Percentiles rank a stretch among this genome's conserved stretches.
These are phyloP conservation scores for Hydra vulgaris DNA, from an alignment of 30 jellyfish, hydroid and myxozoan species.

Conservation along the genomic window DNA sequence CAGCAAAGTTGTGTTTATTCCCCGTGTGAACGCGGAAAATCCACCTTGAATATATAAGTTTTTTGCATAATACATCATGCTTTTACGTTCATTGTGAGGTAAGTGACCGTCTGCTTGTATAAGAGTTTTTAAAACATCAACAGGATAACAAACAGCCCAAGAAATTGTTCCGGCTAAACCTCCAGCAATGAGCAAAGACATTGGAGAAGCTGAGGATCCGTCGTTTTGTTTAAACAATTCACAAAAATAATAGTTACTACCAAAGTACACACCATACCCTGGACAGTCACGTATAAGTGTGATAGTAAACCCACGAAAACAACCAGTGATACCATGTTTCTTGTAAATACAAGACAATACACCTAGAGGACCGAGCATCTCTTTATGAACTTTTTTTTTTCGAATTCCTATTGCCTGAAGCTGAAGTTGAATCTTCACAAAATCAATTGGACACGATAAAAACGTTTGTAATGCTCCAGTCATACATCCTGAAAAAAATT, in stretches of 20 bases:
- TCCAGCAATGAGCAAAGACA: conserved; percentile 53
- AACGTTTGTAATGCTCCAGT: conserved; percentile 70
- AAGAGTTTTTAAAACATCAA: conserved; percentile 74
- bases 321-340: conserved; percentile 50
- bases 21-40: conserved; percentile 42
- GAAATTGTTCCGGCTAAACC: conserved; percentile 67
- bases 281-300: conserved; percentile 79
- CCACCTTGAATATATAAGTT: conserved; percentile 53
- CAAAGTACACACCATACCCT: conserved; percentile 64
- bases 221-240: conserved; percentile 18
- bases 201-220: not conserved
- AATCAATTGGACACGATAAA: conserved; percentile 61
- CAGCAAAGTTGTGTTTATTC: conserved; percentile 50
- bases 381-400: not conserved
- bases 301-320: conserved; percentile 46
- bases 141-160: conserved; percentile 63
- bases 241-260: conserved; percentile 41
- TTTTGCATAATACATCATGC: conserved; percentile 32
- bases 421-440: conserved; percentile 70
- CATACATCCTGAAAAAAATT: conserved; percentile 63
- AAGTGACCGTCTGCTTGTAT: conserved; percentile 66
- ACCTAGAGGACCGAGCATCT: conserved; percentile 43
- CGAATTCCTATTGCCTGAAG: conserved; percentile 60
- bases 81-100: conserved; percentile 31
- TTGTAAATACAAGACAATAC: conserved; percentile 33